Evolutionary conservation across 2,113 vertebrate species (phyloP).

Genomic region (Gadus chalcogrammus): DNA sequence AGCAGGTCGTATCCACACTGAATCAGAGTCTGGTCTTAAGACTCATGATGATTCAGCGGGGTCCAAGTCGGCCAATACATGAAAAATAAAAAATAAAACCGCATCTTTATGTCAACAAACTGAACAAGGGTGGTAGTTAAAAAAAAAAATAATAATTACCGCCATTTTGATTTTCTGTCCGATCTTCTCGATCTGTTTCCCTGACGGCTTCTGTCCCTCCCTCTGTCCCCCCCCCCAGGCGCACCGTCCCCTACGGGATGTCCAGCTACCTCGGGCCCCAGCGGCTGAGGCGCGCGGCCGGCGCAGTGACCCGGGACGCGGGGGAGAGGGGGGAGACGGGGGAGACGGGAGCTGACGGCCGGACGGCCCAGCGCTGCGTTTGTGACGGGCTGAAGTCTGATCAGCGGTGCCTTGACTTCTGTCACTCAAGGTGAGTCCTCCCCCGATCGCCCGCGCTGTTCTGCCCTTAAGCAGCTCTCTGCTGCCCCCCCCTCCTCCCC

Average conservation of each 20-base stretch:
- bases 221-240: slow-evolving; percentile 39
- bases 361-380: slow-evolving; percentile 47
- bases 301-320: background rate
- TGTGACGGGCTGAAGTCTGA: slow-evolving; percentile 47
- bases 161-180: background rate
- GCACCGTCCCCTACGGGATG: slow-evolving; percentile 70
- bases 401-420: slow-evolving; percentile 56
- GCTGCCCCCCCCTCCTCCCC: slow-evolving; percentile 14
- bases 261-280: slow-evolving; percentile 65
- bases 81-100: too few relatives aligned
- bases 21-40: too few relatives aligned
- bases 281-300: slow-evolving; percentile 50
- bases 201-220: slow-evolving; percentile 7
- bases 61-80: too few relatives aligned
- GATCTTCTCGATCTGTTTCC: background rate
- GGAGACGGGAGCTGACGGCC: background rate
- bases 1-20: too few relatives aligned
- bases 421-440: slow-evolving; percentile 51
- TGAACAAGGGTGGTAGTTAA: too few relatives aligned
- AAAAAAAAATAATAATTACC: too few relatives aligned
- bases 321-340: background rate
- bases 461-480: background rate
- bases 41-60: too few relatives aligned
- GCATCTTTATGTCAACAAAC: too few relatives aligned
- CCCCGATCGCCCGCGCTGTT: slow-evolving; percentile 16